A percentile compares a stretch with the other conserved stretches of the same genome.
phyloP scores from a whole-genome alignment of 37 sponge, comb jelly and placozoan genomes.

The Haliclona indistincta region DNA sequence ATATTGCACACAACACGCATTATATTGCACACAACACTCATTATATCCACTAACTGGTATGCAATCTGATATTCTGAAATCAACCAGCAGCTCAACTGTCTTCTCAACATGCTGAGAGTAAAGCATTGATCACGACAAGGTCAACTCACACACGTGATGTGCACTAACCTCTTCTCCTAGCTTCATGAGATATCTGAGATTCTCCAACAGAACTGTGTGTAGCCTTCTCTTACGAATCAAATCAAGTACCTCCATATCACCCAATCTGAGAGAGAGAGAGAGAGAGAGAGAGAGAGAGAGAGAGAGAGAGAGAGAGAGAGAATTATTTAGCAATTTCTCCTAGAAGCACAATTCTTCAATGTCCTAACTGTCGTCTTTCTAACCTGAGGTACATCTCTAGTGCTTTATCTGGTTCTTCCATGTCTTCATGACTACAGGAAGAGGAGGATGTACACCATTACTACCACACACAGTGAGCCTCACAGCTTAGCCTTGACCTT shows the following conservation, averaged over 20 bases:
- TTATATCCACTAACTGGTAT: constrained; percentile 40
- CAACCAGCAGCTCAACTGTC: constrained; percentile 73
- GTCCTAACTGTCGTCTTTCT: too few species aligned
- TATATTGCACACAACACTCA: constrained; percentile 3
- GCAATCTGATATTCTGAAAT: constrained; percentile 61
- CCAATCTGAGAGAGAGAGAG: constrained; percentile 40
- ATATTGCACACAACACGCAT: background rate
- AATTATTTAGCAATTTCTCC: too few species aligned
- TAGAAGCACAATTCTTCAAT: too few species aligned
- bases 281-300: background rate
- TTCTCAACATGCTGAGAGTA: constrained; percentile 4
- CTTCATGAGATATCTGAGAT: constrained; percentile 70
- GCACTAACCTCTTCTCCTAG: constrained; percentile 42
- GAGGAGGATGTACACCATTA: background rate
- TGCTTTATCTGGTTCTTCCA: constrained; percentile 80
- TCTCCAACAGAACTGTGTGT: constrained; percentile 67
- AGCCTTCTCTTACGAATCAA: constrained; percentile 83
- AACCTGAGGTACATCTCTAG: constrained; percentile 85
- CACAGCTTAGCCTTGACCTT: constrained; percentile 72
- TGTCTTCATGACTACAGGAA: constrained; percentile 58
- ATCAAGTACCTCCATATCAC: constrained; percentile 81
- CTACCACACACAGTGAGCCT: constrained; percentile 4
- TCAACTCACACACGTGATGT: too few species aligned
- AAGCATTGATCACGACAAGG: too few species aligned
- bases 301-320: background rate